Evolutionary conservation across 2,888 invertebrate species (phyloP), one percentile per base, ranked within the genome.

Genomic region (Drosophila mulleri): DNA sequence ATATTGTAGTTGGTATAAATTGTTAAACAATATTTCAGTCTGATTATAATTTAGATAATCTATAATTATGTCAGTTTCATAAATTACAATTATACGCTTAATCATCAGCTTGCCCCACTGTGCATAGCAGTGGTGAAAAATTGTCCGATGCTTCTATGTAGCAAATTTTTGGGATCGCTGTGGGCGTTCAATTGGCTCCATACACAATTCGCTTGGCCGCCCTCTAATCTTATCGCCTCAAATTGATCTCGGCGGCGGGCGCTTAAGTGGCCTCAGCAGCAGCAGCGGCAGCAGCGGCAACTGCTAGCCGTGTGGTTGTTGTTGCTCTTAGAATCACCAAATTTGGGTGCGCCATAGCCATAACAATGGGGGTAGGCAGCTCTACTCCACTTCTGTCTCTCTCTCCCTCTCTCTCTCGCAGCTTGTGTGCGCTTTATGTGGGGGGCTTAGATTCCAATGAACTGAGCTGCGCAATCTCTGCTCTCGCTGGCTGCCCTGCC

Each of bases 201-300:
- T 72, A 78, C 64, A 68, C 67, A 64, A 71, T 67, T 79, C 52
- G 64, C 69, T 73, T 67, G 82, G 82, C 84, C 84, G 82, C 87
- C 88, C 84, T 83, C 86, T 82, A 83, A 83, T 83, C 83, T 83
- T 87, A 87, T 83, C 83, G 82, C 82, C 64, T 54, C 71, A 75
- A 83, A 78, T 81, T 82, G 78, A 83, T 87, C 83, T 62, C 50
- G 12, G 63, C 71, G 63, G 58, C 64, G 76, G 66, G 66, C 62
- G 78, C 69, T 63, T 78, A 77, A 77, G 76, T 77, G 76, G 78
- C 61, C 73, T 56, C 42, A 48, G 59, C 45, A 20, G 47, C 45
- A 32, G 48, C 45, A n/a, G 37, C 42, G 9, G 47, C 39, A 7
- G 52, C 44, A 18, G 9, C 26, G 9, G 48, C 48, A 54, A 52